These are phyloP conservation scores for Lepidurus couesii DNA, from an alignment of 1,140 invertebrate species.

Conservation along the genomic window DNA sequence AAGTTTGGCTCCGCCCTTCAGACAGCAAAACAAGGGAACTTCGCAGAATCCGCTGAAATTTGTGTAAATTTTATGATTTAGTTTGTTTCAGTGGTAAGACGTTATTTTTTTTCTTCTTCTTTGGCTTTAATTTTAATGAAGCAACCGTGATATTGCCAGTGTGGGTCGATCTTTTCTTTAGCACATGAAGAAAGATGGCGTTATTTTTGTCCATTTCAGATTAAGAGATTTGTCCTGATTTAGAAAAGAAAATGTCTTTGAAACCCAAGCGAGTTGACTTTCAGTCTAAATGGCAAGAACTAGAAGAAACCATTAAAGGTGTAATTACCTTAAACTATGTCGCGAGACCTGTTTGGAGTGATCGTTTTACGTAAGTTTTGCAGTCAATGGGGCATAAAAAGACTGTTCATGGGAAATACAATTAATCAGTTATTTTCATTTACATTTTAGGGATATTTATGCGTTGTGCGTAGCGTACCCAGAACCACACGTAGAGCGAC, in stretches of 20 bases:
- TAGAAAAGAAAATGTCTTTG: slow-evolving; percentile 67
- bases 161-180: no score
- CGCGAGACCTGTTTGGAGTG: slow-evolving; percentile 77
- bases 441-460: slow-evolving; percentile 71
- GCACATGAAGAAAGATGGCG: no score
- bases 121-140: not conserved
- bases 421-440: slow-evolving; percentile 37
- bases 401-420: not conserved
- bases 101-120: not conserved
- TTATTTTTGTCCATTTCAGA: not conserved
- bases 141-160: no score
- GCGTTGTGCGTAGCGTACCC: slow-evolving; percentile 85
- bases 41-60: not conserved
- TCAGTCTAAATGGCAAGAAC: slow-evolving; percentile 72
- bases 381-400: not conserved
- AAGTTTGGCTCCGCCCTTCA: not conserved
- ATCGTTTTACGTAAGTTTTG: slow-evolving; percentile 69
- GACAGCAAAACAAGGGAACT: not conserved
- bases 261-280: slow-evolving; percentile 90
- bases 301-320: slow-evolving; percentile 79
- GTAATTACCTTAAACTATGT: slow-evolving; percentile 83
- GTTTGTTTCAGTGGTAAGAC: not conserved
- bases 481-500: slow-evolving; percentile 74
- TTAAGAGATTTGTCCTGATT: not conserved
- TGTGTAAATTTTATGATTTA: not conserved